These are phyloP conservation scores for Mus spretus DNA, from an alignment of 2,797 vertebrate species.

Conservation along the genomic window DNA sequence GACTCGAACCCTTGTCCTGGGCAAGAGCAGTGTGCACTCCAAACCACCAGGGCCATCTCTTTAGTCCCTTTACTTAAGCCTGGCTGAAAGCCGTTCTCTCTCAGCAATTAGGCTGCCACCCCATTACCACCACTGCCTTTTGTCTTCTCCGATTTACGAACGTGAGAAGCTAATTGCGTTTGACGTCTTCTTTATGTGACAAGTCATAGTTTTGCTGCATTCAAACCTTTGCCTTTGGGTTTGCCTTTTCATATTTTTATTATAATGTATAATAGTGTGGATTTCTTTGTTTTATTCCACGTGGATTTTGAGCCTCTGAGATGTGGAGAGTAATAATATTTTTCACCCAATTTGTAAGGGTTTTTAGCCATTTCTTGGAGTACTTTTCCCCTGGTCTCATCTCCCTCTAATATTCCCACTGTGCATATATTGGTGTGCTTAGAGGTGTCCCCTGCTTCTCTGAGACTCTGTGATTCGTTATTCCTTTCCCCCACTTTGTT, in stretches of 20 bases:
- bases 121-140: neutral
- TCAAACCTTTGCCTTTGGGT: neutral
- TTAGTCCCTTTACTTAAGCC: neutral
- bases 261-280: neutral
- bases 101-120: neutral
- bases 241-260: neutral
- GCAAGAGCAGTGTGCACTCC: neutral
- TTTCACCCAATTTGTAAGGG: neutral
- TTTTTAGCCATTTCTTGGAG: constrained; percentile 8
- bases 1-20: neutral
- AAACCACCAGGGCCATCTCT: neutral
- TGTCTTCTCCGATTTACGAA: constrained; percentile 4
- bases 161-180: constrained; percentile 11
- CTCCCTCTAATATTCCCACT: neutral
- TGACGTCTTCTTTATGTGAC: neutral
- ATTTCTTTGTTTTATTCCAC: constrained; percentile 45
- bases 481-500: neutral
- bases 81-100: neutral
- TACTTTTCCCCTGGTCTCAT: neutral
- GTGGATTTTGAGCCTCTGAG: constrained; percentile 35
- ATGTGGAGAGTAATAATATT: neutral
- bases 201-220: constrained; percentile 44
- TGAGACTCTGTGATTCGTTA: neutral
- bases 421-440: neutral
- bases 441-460: neutral